Conservation (phyloP, 2,113 vertebrate genomes). For the Catharus minimus region DNA sequence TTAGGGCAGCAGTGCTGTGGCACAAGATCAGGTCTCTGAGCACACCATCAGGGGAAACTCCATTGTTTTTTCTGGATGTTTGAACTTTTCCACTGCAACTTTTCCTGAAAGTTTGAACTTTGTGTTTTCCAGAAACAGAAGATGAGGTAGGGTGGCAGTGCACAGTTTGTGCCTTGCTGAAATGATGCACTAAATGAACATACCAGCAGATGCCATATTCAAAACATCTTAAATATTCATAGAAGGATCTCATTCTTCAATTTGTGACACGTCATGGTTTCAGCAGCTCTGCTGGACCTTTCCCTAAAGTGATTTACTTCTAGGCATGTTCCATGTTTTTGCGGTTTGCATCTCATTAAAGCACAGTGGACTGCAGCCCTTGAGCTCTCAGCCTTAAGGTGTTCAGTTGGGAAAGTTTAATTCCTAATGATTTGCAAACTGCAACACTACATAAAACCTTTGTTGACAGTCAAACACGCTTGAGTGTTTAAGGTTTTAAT, state of each 20-base stretch:
- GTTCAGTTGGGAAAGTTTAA: neutral
- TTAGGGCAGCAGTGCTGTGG: neutral
- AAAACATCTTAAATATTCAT: neutral
- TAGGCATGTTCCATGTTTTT: neutral
- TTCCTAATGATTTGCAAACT: slow-evolving; percentile 2
- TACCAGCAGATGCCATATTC: neutral
- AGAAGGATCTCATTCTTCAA: neutral
- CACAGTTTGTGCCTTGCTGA: neutral
- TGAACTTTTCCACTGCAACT: neutral
- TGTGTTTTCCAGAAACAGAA: neutral
- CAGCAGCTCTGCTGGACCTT: neutral
- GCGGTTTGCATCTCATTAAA: neutral
- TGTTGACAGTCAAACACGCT: slow-evolving; percentile 44
- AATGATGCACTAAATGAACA: neutral
- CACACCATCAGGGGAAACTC: neutral
- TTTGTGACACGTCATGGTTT: neutral
- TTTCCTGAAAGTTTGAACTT: neutral
- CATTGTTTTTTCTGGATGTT: neutral
- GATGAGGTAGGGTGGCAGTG: fast-evolving
- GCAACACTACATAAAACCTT: slow-evolving; percentile 15
- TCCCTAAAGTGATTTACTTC: neutral
- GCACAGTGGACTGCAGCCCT: neutral
- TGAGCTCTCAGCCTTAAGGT: neutral
- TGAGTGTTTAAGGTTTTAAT: slow-evolving; percentile 69
- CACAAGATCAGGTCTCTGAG: neutral